These are phyloP conservation scores for Protophormia terraenovae DNA, from an alignment of 2,888 invertebrate species.

Conservation along the genomic window DNA sequence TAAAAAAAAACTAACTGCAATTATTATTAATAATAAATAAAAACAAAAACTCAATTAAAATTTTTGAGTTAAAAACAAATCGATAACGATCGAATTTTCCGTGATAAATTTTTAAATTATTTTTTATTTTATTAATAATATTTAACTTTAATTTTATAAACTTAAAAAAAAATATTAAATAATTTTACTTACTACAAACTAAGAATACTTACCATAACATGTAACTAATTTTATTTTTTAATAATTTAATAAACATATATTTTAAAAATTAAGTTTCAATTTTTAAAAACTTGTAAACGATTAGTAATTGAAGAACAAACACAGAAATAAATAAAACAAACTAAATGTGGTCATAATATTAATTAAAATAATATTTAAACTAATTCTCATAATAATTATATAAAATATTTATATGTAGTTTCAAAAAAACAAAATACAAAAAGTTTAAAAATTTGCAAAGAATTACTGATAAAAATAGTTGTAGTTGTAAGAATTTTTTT, in stretches of 20 bases:
- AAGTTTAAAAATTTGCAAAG: background rate
- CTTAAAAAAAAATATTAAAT: conserved; percentile 7
- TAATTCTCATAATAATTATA: conserved; percentile 11
- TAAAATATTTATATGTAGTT: conserved; percentile 39
- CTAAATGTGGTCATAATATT: conserved; percentile 34
- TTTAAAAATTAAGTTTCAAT: conserved; percentile 38
- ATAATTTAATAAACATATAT: background rate
- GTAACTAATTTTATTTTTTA: background rate
- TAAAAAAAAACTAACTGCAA: conserved; percentile 32
- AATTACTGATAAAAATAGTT: conserved; percentile 15
- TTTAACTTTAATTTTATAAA: background rate
- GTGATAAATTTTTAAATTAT: conserved; percentile 66
- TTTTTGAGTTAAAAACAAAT: conserved; percentile 38
- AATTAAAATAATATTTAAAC: background rate
- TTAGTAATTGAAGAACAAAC: background rate
- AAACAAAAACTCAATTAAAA: conserved; percentile 3
- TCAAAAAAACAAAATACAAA: conserved; percentile 20
- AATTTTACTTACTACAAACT: conserved; percentile 35
- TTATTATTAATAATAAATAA: conserved; percentile 23
- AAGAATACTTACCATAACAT: conserved; percentile 10
- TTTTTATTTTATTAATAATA: conserved; percentile 35
- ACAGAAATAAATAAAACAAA: background rate
- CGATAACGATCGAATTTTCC: conserved; percentile 63
- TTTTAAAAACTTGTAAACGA: conserved; percentile 16
- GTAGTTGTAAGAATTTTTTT: conserved; percentile 42